Base-by-base conservation (phyloP, 2,797 vertebrate species). In the Trichosurus vulpecula region DNA sequence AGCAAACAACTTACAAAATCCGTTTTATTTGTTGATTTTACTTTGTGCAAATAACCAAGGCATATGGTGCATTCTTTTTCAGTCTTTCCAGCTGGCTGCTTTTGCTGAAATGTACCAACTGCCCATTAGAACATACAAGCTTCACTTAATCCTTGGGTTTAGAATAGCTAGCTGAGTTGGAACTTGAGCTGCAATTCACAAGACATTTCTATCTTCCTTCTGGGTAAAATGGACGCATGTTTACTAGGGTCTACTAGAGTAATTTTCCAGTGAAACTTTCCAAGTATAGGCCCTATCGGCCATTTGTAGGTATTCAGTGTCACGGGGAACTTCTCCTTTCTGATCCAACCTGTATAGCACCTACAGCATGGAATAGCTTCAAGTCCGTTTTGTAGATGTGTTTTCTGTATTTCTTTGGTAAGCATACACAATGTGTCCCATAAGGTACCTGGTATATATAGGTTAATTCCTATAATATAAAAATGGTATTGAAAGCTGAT, bases 21-120 rank as follows among this genome's bases (percentile, higher is more conserved):
- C 87, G 0, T 95, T 97, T 52, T 95, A 3, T 96, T 95, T 96
- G 90, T 94, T 92, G 96, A 74, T 95, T 95, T 98, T 96, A 95
- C 90, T 97, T 95, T 95, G 93, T 96, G 51, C 52, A 87, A 97
- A 97, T 95, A 96, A 94, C 93, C 90, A 97, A 52, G 16, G 55
- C 95, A 95, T 94, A 95, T 91, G 87, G 56, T 51, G 87, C 54
- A 94, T 93, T 93, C 61, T 92, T 96, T 66, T 51, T 30, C 0
- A 0, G 14, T 47, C 91, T 87, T 90, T 97, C 94, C 91, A 95
- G 53, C 8, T 92, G 0, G 0, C 91, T 41, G 55, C 54, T 90
- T 53, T 56, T 94, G 14, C 66, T 93, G 92, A 91, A 93, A 53
- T 61, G 53, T 56, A 13, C 90, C 55, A 96, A 93, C 54, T n/a